Evolutionary conservation across 2,797 vertebrate species (phyloP).

Genomic region (Hemibagrus guttatus): DNA sequence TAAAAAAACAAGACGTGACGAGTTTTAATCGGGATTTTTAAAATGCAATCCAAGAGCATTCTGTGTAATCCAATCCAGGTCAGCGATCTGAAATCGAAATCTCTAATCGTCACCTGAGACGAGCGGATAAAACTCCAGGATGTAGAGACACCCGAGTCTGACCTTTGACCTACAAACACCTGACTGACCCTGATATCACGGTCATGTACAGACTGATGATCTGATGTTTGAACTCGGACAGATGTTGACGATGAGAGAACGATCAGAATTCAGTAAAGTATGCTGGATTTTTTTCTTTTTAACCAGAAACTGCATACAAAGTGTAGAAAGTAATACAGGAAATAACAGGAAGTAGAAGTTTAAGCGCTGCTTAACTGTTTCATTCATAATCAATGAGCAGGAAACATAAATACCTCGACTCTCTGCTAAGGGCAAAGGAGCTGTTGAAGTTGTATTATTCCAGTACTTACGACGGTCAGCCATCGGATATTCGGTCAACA

Average conservation of each 20-base stretch:
- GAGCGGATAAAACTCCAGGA: no score
- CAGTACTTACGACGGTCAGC: constrained; percentile 41
- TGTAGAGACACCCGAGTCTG: neutral
- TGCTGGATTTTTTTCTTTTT: neutral
- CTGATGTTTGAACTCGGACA: neutral
- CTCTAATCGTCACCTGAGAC: no score
- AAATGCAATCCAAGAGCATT: neutral
- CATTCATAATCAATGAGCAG: neutral
- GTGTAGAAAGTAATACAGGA: neutral
- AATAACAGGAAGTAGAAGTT: neutral
- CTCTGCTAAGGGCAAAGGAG: neutral
- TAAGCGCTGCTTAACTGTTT: neutral
- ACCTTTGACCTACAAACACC: neutral
- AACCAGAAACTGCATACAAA: neutral
- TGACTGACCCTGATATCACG: neutral
- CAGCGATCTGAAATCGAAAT: no score
- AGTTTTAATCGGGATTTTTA: neutral
- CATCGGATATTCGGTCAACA: constrained; percentile 3
- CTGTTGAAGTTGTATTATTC: neutral
- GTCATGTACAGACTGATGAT: no score
- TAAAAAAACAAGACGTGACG: neutral
- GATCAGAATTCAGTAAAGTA: neutral
- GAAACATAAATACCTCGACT: neutral
- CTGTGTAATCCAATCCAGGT: neutral
- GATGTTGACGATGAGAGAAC: neutral